Conservation (phyloP, 2,888 invertebrate genomes). For the Ypsolopha sequella region DNA sequence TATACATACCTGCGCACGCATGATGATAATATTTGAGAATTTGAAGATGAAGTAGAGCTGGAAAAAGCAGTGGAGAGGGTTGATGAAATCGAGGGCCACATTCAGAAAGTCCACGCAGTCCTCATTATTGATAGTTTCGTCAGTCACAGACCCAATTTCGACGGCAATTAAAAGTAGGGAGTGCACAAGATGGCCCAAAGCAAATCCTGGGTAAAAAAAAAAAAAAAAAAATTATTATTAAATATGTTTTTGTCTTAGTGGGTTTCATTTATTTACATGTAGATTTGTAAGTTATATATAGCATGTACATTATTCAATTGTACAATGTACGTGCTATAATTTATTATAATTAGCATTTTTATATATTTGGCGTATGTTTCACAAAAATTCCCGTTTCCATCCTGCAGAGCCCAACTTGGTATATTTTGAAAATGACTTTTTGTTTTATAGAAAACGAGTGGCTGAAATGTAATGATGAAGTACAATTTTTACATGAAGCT, state of each 20-base stretch:
- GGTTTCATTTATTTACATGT: no score
- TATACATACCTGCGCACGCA: conserved; percentile 45
- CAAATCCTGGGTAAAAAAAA: conserved; percentile 71
- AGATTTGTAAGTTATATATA: background rate
- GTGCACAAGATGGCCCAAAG: conserved; percentile 83
- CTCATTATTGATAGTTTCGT: conserved; percentile 60
- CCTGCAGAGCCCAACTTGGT: no score
- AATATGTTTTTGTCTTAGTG: no score
- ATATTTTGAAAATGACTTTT: no score
- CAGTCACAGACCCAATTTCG: conserved; percentile 73
- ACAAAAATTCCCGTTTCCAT: no score
- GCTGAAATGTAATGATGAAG: background rate
- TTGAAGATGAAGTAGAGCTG: conserved; percentile 86
- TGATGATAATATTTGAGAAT: conserved; percentile 80
- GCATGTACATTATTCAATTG: background rate
- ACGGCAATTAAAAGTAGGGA: conserved; percentile 77
- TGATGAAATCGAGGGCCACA: conserved; percentile 75
- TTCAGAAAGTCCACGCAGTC: conserved; percentile 73
- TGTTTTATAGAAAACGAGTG: no score
- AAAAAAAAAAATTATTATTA: no score
- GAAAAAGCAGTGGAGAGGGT: conserved; percentile 80
- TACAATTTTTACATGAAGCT: background rate
- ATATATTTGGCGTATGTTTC: no score
- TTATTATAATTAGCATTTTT: no score
- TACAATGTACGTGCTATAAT: background rate